phyloP scores from a whole-genome alignment of 2,797 vertebrate genomes.

The Mareca penelope region DNA sequence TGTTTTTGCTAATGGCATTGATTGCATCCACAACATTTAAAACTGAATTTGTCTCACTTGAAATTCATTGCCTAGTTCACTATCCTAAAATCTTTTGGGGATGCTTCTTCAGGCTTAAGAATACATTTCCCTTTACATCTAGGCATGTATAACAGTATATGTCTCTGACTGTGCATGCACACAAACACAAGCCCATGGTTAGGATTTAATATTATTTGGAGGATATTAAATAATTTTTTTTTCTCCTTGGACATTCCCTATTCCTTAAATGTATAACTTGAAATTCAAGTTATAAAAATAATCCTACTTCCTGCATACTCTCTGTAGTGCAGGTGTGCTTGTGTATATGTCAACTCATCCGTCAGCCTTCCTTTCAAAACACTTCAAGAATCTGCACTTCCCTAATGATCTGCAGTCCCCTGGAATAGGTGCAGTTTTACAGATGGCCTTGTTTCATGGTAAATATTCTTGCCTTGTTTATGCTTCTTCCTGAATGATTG shows the following conservation, averaged over 20 bases:
- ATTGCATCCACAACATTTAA: not conserved
- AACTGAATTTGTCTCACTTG: not conserved
- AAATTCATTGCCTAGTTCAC: not conserved
- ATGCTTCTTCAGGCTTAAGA: not conserved
- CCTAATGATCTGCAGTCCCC: not conserved
- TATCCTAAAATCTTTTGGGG: not conserved
- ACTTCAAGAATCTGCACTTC: not conserved
- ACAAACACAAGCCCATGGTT: not conserved
- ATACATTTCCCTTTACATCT: not conserved
- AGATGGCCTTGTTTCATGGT: not conserved
- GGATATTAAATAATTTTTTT: not conserved
- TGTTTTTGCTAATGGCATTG: not conserved
- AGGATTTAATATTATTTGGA: constrained; percentile 18
- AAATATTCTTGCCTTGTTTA: not conserved
- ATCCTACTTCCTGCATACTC: constrained; percentile 7
- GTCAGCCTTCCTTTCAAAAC: not conserved
- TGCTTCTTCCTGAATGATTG: not conserved
- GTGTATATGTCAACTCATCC: not conserved
- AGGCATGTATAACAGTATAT: not conserved
- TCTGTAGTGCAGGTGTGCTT: not conserved
- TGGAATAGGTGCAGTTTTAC: not conserved
- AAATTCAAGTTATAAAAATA: constrained; percentile 21
- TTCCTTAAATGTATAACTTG: not conserved
- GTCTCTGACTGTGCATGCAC: not conserved
- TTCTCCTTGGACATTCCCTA: not conserved